Evolutionary conservation across 2,113 vertebrate genomes (phyloP).

Genomic region (Carassius gibelio): DNA sequence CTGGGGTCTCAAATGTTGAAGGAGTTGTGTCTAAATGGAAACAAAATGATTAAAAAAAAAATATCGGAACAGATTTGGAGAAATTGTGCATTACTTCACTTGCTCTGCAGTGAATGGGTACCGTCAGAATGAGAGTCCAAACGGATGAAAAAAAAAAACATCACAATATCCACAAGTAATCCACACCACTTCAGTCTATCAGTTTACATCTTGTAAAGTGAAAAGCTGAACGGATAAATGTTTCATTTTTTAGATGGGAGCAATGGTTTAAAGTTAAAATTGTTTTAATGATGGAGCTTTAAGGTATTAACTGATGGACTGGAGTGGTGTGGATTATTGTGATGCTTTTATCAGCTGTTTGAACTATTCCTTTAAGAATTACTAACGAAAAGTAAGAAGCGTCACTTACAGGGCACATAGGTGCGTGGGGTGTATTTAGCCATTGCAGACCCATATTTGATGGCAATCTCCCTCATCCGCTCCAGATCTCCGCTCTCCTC

Average conservation of each 20-base stretch:
- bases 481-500: constrained; percentile 92
- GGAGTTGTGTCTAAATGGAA: constrained; percentile 85
- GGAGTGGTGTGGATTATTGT: background rate
- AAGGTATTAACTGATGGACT: background rate
- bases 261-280: too few species aligned
- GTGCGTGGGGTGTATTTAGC: constrained; percentile 82
- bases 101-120: background rate
- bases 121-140: too few species aligned
- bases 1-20: constrained; percentile 93
- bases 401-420: constrained; percentile 84
- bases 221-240: background rate
- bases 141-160: background rate
- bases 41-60: background rate
- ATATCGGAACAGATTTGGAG: too few species aligned
- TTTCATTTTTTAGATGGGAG: too few species aligned
- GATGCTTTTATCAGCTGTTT: background rate
- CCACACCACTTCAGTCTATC: background rate
- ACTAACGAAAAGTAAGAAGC: background rate
- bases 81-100: too few species aligned
- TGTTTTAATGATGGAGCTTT: background rate
- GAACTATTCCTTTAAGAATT: background rate
- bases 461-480: constrained; percentile 94
- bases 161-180: background rate
- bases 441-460: constrained; percentile 89
- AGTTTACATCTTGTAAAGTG: background rate